A percentile compares a stretch with the other conserved stretches of the same genome.
phyloP scores from a whole-genome alignment of 2,888 invertebrate genomes.

The Polydrusus cervinus region DNA sequence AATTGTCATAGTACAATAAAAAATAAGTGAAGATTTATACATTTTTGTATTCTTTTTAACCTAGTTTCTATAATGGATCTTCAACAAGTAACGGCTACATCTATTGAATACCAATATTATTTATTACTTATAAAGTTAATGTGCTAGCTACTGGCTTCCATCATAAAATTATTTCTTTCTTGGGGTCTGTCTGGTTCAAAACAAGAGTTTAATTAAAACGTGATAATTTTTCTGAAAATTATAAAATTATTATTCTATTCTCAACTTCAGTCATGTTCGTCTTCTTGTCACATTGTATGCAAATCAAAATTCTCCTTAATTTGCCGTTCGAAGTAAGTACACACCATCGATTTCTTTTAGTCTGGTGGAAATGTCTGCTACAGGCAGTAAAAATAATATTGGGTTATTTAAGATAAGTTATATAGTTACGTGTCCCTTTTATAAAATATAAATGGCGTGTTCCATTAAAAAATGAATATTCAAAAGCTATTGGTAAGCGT shows the following conservation, averaged over 20 bases:
- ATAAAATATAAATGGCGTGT: neutral
- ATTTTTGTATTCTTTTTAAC: too few species aligned
- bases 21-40: too few species aligned
- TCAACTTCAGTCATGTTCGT: neutral
- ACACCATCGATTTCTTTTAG: constrained; percentile 36
- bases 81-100: too few species aligned
- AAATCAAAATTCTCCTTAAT: constrained; percentile 20
- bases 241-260: constrained; percentile 2
- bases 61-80: too few species aligned
- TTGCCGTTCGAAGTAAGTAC: constrained; percentile 18
- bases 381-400: constrained; percentile 33
- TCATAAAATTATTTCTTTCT: too few species aligned
- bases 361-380: constrained; percentile 31
- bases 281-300: constrained; percentile 37
- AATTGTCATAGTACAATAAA: too few species aligned
- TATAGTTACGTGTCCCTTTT: constrained; percentile 12
- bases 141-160: too few species aligned
- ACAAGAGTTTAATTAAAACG: neutral
- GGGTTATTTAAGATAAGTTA: constrained; percentile 27
- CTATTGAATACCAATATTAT: too few species aligned
- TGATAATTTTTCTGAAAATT: constrained; percentile 19
- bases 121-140: too few species aligned
- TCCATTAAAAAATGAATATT: constrained; percentile 11
- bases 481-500: neutral
- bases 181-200: neutral